These are phyloP conservation scores for Idaea aversata DNA, from an alignment of 2,888 invertebrate species.

Conservation along the genomic window DNA sequence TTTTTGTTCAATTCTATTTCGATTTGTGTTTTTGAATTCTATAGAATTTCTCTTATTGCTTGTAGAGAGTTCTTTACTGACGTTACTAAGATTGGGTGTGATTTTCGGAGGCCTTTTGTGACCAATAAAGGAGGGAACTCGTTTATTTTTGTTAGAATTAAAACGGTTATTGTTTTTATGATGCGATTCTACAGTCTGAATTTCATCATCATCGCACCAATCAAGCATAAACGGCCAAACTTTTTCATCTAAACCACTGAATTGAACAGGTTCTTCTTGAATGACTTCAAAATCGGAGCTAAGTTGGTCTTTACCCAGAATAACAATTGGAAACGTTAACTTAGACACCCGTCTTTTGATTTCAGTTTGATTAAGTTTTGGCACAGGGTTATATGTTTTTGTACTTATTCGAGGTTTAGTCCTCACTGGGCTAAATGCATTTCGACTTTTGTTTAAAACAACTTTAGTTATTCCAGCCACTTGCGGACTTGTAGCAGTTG, in stretches of 20 bases:
- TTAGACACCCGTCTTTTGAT: constrained; percentile 51
- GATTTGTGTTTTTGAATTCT: constrained; percentile 8
- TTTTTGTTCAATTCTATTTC: constrained; percentile 21
- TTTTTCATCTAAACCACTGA: constrained; percentile 51
- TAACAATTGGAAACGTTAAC: constrained; percentile 54
- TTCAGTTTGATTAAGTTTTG: constrained; percentile 51
- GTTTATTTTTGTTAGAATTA: neutral
- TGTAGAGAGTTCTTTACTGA: neutral
- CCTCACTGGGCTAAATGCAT: constrained; percentile 19
- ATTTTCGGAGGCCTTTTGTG: neutral
- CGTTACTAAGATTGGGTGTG: neutral
- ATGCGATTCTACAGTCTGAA: neutral
- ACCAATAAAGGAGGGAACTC: neutral
- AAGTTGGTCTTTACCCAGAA: constrained; percentile 61
- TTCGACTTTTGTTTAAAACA: constrained; percentile 38
- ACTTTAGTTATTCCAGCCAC: constrained; percentile 45
- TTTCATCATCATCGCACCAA: constrained; percentile 38
- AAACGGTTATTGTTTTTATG: neutral
- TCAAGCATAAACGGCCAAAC: constrained; percentile 67
- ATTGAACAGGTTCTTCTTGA: constrained; percentile 49
- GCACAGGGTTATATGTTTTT: constrained; percentile 9
- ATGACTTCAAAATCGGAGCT: constrained; percentile 40
- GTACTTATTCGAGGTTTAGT: constrained; percentile 16
- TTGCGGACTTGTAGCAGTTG: constrained; percentile 27
- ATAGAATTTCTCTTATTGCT: constrained; percentile 1